These are phyloP conservation scores for Stomatorhinus ivindoensis DNA, from an alignment of 2,113 vertebrate genomes.

Conservation along the genomic window DNA sequence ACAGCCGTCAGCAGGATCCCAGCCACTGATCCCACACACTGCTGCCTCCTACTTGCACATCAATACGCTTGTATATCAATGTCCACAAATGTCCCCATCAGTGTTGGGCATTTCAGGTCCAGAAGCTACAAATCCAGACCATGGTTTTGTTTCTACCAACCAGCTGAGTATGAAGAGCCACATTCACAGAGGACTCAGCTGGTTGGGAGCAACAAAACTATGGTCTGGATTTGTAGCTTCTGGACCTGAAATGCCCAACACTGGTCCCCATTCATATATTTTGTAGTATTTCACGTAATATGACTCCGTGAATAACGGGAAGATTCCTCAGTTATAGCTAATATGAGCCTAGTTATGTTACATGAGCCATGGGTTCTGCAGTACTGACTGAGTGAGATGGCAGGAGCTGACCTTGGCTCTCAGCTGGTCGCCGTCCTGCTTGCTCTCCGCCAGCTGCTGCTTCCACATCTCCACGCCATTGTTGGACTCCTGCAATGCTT, in stretches of 20 bases:
- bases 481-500: slow-evolving; percentile 78
- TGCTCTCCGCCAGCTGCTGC: slow-evolving; percentile 74
- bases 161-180: too few species aligned
- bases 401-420: slow-evolving; percentile 66
- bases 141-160: too few species aligned
- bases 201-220: too few species aligned
- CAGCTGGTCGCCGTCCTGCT: slow-evolving; percentile 82
- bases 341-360: neutral
- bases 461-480: slow-evolving; percentile 90
- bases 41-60: neutral
- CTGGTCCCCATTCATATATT: neutral
- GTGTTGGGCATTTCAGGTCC: too few species aligned
- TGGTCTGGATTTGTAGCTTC: too few species aligned
- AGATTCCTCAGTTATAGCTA: neutral
- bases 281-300: neutral
- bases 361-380: neutral
- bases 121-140: too few species aligned
- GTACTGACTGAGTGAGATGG: neutral
- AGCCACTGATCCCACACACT: neutral
- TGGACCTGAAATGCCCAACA: too few species aligned
- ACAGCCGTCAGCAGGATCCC: slow-evolving; percentile 18
- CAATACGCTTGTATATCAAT: neutral
- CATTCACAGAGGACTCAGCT: too few species aligned
- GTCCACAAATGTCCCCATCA: neutral
- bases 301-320: neutral